phyloP scores from a whole-genome alignment of 2,888 invertebrate genomes.

The Resseliella maxima region DNA sequence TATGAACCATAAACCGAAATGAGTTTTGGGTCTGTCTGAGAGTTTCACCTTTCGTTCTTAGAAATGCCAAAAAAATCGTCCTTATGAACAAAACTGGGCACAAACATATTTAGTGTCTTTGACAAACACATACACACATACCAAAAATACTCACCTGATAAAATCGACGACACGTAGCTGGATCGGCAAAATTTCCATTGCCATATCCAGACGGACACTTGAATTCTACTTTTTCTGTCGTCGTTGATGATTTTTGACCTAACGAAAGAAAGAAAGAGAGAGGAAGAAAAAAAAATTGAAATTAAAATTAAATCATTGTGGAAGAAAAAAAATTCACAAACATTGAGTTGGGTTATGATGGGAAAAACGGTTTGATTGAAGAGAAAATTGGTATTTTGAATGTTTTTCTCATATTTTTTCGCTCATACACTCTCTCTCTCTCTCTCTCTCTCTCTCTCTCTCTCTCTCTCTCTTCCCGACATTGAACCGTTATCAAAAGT shows the following conservation, averaged over 20 bases:
- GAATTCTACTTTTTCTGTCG: slow-evolving; percentile 71
- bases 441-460: too few relatives aligned
- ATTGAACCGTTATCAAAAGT: slow-evolving; percentile 8
- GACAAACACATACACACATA: not conserved
- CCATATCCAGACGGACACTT: slow-evolving; percentile 84
- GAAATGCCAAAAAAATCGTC: not conserved
- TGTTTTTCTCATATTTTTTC: not conserved
- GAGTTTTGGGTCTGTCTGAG: slow-evolving; percentile 43
- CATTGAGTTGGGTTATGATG: not conserved
- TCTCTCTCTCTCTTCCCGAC: too few relatives aligned
- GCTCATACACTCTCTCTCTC: too few relatives aligned
- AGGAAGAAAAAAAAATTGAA: not conserved
- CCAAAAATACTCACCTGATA: slow-evolving; percentile 77
- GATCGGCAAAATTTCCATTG: slow-evolving; percentile 91
- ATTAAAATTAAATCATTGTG: not conserved
- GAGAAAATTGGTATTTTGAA: not conserved
- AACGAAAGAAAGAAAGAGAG: slow-evolving; percentile 54
- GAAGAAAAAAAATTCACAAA: not conserved
- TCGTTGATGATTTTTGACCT: slow-evolving; percentile 67
- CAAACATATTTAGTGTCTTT: not conserved
- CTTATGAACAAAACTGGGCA: not conserved
- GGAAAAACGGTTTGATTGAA: not conserved
- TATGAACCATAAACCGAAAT: not conserved
- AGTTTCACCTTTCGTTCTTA: not conserved
- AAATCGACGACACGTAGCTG: slow-evolving; percentile 86